Percentiles rank a stretch among this genome's conserved stretches.
These are phyloP conservation scores for Jacana jacana DNA, from an alignment of 2,113 vertebrate species.

Conservation along the genomic window DNA sequence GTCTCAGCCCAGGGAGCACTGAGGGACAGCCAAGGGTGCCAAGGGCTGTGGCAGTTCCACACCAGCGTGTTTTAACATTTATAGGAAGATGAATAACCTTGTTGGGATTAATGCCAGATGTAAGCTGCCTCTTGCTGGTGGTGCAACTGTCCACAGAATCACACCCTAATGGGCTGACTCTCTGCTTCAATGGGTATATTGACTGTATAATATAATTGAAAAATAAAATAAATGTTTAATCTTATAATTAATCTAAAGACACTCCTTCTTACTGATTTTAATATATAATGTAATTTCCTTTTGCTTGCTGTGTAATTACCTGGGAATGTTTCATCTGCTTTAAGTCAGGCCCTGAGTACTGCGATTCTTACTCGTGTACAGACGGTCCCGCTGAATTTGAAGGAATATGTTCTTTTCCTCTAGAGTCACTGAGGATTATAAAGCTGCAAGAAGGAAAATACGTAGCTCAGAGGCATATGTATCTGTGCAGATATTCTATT, in stretches of 20 bases:
- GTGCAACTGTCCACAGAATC: background rate
- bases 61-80: background rate
- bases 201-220: background rate
- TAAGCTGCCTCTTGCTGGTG: background rate
- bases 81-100: background rate
- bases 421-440: background rate
- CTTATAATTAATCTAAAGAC: background rate
- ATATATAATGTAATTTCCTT: background rate
- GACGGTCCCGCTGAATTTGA: background rate
- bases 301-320: background rate
- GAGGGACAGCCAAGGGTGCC: background rate
- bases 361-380: background rate
- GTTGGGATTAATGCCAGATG: background rate
- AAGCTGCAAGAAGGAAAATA: constrained; percentile 30
- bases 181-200: background rate
- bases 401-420: background rate
- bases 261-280: background rate
- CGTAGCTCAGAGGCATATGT: constrained; percentile 19
- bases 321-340: background rate
- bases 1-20: background rate
- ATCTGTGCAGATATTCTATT: background rate
- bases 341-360: background rate
- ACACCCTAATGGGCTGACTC: background rate
- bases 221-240: background rate
- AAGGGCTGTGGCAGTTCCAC: background rate